phyloP scores from a whole-genome alignment of 2,888 invertebrate species.

The Drosophila siamana region DNA sequence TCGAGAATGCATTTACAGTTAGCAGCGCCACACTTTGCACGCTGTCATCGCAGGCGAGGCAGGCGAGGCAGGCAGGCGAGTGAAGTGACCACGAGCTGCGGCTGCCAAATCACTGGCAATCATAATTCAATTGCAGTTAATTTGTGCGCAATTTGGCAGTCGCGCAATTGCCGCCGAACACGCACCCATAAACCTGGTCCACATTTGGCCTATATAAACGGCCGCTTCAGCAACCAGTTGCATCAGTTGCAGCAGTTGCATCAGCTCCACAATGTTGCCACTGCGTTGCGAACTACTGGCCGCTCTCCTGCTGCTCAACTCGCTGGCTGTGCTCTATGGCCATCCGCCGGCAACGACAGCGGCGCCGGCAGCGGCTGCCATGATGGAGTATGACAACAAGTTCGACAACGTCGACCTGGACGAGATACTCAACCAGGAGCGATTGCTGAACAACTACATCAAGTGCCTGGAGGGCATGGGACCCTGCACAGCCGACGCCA shows the following conservation, averaged over 20 bases:
- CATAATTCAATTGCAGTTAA: slow-evolving; percentile 58
- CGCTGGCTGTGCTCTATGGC: slow-evolving; percentile 4
- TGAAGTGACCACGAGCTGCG: background rate
- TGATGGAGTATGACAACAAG: slow-evolving; percentile 87
- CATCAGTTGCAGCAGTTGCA: slow-evolving; percentile 2
- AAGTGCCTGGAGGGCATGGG: slow-evolving; percentile 89
- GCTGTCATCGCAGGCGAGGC: no score
- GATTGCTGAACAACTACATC: slow-evolving; percentile 88
- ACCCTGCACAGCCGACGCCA: slow-evolving; percentile 89
- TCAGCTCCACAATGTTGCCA: slow-evolving; percentile 28
- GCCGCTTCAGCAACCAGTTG: background rate
- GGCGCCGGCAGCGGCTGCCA: slow-evolving; percentile 8
- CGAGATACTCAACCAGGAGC: slow-evolving; percentile 88
- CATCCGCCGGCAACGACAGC: slow-evolving; percentile 74
- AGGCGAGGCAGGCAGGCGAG: no score
- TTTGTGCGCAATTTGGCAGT: slow-evolving; percentile 45
- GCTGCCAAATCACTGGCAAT: slow-evolving; percentile 45
- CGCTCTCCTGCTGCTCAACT: slow-evolving; percentile 9
- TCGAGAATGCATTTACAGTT: slow-evolving; percentile 43
- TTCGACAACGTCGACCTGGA: slow-evolving; percentile 90
- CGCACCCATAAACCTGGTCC: slow-evolving; percentile 26
- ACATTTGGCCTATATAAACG: slow-evolving; percentile 43
- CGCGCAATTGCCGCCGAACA: slow-evolving; percentile 47
- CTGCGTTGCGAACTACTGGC: background rate
- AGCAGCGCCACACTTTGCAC: no score